phyloP scores from a whole-genome alignment of 2,113 vertebrate genomes.

The Podocnemis expansa region DNA sequence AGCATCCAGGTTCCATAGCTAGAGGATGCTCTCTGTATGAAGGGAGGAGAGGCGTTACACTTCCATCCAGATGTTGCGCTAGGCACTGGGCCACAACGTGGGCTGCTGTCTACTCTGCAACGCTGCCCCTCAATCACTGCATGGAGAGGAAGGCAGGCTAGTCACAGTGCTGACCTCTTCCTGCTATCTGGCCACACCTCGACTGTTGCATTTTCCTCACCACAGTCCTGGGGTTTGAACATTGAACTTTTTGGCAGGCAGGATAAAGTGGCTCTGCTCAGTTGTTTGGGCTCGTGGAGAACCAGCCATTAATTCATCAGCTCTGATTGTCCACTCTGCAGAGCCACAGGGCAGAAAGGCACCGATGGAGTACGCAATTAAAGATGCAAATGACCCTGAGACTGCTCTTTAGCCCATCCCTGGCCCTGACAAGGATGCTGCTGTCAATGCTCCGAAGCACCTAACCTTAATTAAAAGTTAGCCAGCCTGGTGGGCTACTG shows the following conservation, averaged over 20 bases:
- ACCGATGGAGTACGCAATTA: not conserved
- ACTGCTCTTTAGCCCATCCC: not conserved
- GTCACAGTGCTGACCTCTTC: fast-evolving
- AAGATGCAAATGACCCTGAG: not conserved
- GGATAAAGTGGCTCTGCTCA: not conserved
- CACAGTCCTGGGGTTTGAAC: not conserved
- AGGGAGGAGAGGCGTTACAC: fast-evolving
- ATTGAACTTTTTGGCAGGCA: not conserved
- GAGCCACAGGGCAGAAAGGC: not conserved
- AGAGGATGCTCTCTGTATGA: fast-evolving
- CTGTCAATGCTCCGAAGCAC: not conserved
- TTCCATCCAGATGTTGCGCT: not conserved
- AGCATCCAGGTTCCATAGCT: not conserved
- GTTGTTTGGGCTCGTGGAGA: not conserved
- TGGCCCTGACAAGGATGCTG: not conserved
- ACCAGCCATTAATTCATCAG: not conserved
- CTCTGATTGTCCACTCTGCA: not conserved
- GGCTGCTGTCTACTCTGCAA: not conserved
- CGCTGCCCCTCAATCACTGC: not conserved
- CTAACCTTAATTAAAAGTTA: conserved; percentile 1
- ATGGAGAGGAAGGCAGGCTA: not conserved
- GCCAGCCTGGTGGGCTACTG: not conserved
- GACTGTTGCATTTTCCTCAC: not conserved
- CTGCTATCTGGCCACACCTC: fast-evolving
- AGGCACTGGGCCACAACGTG: not conserved